These are phyloP conservation scores for Eulithis testata DNA, from an alignment of 2,888 invertebrate genomes.

Conservation along the genomic window DNA sequence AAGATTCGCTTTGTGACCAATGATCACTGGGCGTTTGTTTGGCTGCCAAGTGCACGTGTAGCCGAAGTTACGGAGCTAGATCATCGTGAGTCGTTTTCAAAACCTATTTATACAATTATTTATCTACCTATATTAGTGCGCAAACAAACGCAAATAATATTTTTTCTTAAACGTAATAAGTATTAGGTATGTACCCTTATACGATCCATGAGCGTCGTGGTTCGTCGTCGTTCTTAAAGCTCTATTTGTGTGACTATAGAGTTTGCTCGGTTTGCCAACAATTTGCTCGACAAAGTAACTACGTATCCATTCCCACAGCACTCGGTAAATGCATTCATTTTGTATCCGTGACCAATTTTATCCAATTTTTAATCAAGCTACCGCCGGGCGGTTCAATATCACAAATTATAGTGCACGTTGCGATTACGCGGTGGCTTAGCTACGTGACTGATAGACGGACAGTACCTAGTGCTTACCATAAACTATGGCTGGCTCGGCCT, in stretches of 20 bases:
- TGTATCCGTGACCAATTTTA: constrained; percentile 68
- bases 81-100: too few relatives aligned
- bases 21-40: too few relatives aligned
- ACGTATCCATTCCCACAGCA: constrained; percentile 51
- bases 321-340: constrained; percentile 60
- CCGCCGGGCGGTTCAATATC: constrained; percentile 74
- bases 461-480: constrained; percentile 7
- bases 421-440: constrained; percentile 68
- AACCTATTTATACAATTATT: too few relatives aligned
- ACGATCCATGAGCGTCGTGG: too few relatives aligned
- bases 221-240: too few relatives aligned
- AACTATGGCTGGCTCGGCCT: not conserved
- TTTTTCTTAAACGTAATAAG: too few relatives aligned
- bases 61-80: too few relatives aligned
- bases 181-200: too few relatives aligned
- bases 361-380: constrained; percentile 78
- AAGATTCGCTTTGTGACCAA: too few relatives aligned
- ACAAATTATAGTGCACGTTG: constrained; percentile 63
- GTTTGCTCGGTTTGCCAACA: not conserved
- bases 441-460: constrained; percentile 58
- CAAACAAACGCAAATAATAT: too few relatives aligned
- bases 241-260: not conserved
- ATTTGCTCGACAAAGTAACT: constrained; percentile 14
- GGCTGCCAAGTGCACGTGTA: too few relatives aligned
- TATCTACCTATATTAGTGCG: too few relatives aligned